Evolutionary conservation across 2,797 vertebrate species (phyloP), one percentile per base, ranked within the genome.

Genomic region (Enteromius trimaculatus): DNA sequence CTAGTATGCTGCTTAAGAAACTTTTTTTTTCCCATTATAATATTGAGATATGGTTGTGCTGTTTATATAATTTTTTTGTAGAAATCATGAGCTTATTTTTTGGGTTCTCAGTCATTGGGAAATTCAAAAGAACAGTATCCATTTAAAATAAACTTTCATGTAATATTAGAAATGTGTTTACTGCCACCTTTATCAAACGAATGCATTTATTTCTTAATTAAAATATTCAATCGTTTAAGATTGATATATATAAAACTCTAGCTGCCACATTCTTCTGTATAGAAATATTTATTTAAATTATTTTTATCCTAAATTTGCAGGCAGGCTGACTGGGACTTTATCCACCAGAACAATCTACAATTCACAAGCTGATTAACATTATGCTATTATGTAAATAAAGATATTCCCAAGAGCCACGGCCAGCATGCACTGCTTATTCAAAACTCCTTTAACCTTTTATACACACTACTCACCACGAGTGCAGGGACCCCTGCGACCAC

Each of bases 401-500:
- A 47, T 47, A 0, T 17, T 17, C 13, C 39, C 68, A 26, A 47
- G 6, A 70, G 34, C 75, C 44, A 60, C 58, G 58, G 6, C n/a
- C n/a, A 23, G 1, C 3, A 62, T 60, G 16, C 16, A 29, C 60
- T 51, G 26, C 62, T 19, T 2, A 23, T 19, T 39, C 19, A 19
- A 64, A 81, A 65, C 23, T 47, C 4, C 37, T 23, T 49, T 44
- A 21, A n/a, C 16, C 64, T 26, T 29, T 10, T 21, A 21, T 23
- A 34, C 2, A 80, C 70, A 93, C 8, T 4, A 55, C 97, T 96
- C 89, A 97, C 96, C 95, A 96, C 93, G 77, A 97, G 93, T 49
- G 95, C 94, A 1, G 97, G 97, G 74, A 97, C 94, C 37, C 96
- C 96, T 0, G 96, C 94, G 76, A 97, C 95, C 92, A 97, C 92